Conservation (phyloP, 1,140 invertebrate species). For the Asbolus verrucosus region DNA sequence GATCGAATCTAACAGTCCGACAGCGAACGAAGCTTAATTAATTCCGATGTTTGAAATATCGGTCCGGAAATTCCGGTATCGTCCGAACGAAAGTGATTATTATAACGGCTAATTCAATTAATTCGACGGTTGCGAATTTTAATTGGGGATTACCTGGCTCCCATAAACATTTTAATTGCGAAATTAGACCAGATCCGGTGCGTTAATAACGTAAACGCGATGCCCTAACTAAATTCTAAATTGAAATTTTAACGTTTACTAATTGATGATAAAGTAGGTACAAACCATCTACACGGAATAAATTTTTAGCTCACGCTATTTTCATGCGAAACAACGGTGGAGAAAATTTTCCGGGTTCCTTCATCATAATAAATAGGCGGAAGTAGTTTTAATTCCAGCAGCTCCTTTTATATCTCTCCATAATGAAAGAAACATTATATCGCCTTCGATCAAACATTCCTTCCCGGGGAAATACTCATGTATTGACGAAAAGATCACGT, state of each 20-base stretch:
- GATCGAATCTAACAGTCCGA: constrained; percentile 7
- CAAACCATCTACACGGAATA: constrained; percentile 5
- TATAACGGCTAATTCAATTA: constrained; percentile 34
- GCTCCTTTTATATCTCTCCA: constrained; percentile 2
- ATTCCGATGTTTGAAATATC: constrained; percentile 12
- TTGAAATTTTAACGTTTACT: constrained; percentile 19
- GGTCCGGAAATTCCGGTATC: constrained; percentile 1
- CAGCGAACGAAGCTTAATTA: constrained; percentile 43
- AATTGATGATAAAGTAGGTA: constrained; percentile 21
- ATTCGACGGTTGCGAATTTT: constrained; percentile 37
- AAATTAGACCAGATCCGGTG: constrained; percentile 26
- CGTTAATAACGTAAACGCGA: constrained; percentile 10
- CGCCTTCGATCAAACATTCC: not conserved
- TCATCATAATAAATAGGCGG: not conserved
- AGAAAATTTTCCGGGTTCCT: not conserved
- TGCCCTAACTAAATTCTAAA: constrained; percentile 4
- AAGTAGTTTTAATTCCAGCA: constrained; percentile 8
- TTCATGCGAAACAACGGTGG: not conserved
- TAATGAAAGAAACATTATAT: constrained; percentile 11
- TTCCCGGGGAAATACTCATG: not conserved
- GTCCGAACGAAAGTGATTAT: constrained; percentile 19
- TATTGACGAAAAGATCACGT: not conserved
- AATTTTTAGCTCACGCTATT: not conserved
- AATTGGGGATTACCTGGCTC: constrained; percentile 24
- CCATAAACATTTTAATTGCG: constrained; percentile 36